Evolutionary conservation across 2,888 invertebrate genomes (phyloP).

Genomic region (Smittia aterrima): DNA sequence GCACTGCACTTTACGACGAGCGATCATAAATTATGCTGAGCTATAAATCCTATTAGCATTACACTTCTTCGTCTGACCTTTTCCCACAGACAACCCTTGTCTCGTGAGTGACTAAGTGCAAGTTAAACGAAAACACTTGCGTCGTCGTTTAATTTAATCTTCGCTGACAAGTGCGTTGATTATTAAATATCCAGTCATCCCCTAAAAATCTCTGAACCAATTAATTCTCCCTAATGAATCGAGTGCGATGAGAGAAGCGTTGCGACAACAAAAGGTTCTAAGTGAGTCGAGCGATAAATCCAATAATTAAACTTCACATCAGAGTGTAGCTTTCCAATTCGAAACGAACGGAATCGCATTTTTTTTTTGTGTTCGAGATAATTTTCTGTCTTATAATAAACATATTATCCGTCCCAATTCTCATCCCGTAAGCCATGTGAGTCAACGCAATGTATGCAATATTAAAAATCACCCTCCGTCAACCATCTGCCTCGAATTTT

Average conservation of each 20-base stretch:
- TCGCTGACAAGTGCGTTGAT: constrained; percentile 2
- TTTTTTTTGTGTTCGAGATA: background rate
- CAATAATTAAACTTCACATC: constrained; percentile 4
- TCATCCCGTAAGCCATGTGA: constrained; percentile 35
- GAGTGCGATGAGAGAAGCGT: background rate
- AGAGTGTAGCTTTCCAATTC: background rate
- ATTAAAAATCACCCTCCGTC: constrained; percentile 34
- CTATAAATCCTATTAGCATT: no score
- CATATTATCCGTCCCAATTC: constrained; percentile 33
- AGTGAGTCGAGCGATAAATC: background rate
- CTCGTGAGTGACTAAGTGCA: no score
- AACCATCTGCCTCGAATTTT: constrained; percentile 39
- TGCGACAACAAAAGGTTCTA: background rate
- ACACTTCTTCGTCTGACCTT: no score
- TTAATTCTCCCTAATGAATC: constrained; percentile 30
- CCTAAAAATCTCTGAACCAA: background rate
- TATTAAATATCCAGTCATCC: background rate
- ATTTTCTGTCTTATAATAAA: constrained; percentile 31
- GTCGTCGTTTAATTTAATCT: background rate
- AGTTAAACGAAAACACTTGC: no score
- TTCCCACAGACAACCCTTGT: no score
- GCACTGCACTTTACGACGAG: no score
- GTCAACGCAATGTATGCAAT: constrained; percentile 35
- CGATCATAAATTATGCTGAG: no score
- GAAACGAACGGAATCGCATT: background rate